Percentiles rank a stretch among this genome's conserved stretches.
Evolutionary conservation across 2,797 vertebrate species (phyloP).

Genomic region (Natrix natrix): DNA sequence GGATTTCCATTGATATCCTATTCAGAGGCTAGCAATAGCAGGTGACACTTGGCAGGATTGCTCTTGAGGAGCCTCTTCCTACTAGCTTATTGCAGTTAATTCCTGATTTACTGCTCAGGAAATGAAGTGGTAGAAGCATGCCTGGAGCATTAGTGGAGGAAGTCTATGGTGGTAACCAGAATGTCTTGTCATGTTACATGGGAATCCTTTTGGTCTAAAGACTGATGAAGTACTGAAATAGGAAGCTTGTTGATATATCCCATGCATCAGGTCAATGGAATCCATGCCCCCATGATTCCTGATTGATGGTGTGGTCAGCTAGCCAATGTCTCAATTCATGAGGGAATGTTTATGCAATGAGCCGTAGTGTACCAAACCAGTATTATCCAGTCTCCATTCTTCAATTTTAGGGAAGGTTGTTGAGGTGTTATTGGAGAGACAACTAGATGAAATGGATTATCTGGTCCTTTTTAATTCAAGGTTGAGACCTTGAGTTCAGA

Average conservation of each 20-base stretch:
- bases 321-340: background rate
- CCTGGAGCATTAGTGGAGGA: background rate
- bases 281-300: background rate
- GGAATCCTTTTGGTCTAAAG: background rate
- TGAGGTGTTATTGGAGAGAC: background rate
- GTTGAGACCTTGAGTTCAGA: background rate
- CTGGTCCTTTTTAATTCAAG: background rate
- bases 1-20: background rate
- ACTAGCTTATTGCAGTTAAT: background rate
- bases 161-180: background rate
- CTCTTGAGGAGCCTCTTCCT: background rate
- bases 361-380: background rate
- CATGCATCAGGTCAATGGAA: background rate
- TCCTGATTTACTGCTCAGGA: background rate
- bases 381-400: background rate
- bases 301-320: background rate
- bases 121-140: background rate
- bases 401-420: background rate
- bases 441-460: background rate
- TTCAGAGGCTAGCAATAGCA: background rate
- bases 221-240: background rate
- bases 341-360: background rate
- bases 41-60: background rate
- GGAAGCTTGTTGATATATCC: background rate
- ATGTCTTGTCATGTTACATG: background rate